phyloP scores from a whole-genome alignment of 2,113 vertebrate species.

The Entosphenus tridentatus region DNA sequence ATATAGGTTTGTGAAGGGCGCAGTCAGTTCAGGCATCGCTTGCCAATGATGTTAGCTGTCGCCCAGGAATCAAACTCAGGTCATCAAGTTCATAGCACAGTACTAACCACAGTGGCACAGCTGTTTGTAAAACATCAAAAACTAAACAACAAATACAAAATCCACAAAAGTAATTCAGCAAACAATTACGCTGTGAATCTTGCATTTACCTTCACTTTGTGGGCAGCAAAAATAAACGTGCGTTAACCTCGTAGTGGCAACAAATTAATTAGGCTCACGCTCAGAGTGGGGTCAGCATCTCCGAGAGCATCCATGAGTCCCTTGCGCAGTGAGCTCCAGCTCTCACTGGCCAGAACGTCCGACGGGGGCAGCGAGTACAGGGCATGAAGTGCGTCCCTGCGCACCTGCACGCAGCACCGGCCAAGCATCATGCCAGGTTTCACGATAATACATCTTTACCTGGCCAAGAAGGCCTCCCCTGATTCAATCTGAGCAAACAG shows the following conservation, averaged over 20 bases:
- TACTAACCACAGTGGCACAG: neutral
- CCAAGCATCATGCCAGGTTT: no score
- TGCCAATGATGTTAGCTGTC: no score
- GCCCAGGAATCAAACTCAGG: no score
- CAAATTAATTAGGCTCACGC: constrained; percentile 26
- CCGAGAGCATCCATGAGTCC: constrained; percentile 36
- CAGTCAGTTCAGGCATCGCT: no score
- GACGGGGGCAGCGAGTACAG: constrained; percentile 52
- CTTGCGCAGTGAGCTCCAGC: constrained; percentile 43
- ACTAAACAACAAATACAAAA: neutral
- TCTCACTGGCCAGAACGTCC: constrained; percentile 58
- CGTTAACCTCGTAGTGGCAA: neutral
- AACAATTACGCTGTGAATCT: neutral
- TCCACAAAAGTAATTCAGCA: neutral
- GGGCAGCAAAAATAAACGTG: neutral
- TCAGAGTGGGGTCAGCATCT: constrained; percentile 45
- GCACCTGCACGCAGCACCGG: constrained; percentile 26
- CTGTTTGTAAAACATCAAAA: neutral
- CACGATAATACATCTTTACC: no score
- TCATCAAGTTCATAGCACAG: neutral
- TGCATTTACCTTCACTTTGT: neutral
- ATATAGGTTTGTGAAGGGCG: no score
- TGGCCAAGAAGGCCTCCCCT: no score
- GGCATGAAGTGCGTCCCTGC: constrained; percentile 45
- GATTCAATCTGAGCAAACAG: no score